Evolutionary conservation across 2,888 invertebrate species (phyloP).

Genomic region (Lutraria lutraria): DNA sequence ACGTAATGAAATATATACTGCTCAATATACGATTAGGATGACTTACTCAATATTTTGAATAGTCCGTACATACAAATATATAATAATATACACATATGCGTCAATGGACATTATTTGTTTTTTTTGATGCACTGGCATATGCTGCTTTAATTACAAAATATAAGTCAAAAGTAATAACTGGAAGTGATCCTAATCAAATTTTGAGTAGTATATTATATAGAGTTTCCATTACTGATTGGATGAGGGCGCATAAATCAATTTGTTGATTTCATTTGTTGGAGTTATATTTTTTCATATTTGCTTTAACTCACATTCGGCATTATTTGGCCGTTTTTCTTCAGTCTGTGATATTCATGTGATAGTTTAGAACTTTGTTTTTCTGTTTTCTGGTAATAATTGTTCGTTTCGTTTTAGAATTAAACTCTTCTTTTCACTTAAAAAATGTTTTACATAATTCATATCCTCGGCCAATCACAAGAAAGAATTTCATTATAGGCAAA

Average conservation of each 20-base stretch:
- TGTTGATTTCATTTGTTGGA: not conserved
- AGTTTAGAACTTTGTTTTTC: not conserved
- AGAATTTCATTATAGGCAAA: not conserved
- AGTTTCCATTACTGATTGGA: not conserved
- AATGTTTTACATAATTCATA: not conserved
- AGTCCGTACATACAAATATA: too few relatives aligned
- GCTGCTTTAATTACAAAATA: too few relatives aligned
- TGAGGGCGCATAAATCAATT: not conserved
- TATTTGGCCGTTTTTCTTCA: not conserved
- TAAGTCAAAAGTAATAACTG: too few relatives aligned
- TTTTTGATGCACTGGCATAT: too few relatives aligned
- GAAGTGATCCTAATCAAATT: too few relatives aligned
- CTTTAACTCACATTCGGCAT: not conserved
- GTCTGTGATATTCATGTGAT: conserved; percentile 15
- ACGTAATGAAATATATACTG: too few relatives aligned
- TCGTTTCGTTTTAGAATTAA: conserved; percentile 17
- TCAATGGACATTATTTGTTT: too few relatives aligned
- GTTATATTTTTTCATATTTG: not conserved
- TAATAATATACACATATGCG: too few relatives aligned
- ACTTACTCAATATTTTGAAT: too few relatives aligned
- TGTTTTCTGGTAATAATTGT: not conserved
- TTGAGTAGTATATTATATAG: too few relatives aligned
- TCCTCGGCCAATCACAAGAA: not conserved
- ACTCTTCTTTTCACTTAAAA: not conserved
- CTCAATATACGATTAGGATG: too few relatives aligned